Conservation (phyloP, 2,797 vertebrate species). For the Neostethus bicornis region DNA sequence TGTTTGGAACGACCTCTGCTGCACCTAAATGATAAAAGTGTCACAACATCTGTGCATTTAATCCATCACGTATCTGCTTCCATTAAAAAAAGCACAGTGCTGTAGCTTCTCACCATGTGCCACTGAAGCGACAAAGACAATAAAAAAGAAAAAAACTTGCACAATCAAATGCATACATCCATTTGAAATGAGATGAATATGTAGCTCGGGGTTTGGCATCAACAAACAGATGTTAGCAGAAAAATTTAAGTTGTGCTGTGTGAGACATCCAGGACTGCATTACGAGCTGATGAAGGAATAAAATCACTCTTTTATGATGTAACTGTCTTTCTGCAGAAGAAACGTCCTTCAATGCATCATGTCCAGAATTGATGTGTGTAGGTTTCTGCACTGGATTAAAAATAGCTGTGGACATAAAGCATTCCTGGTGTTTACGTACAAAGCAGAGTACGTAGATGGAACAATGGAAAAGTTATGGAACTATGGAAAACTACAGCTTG, state of each 20-base stretch:
- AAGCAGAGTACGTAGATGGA: too few relatives aligned
- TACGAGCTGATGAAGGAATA: constrained; percentile 50
- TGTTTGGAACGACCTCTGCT: constrained; percentile 51
- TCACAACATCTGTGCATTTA: constrained; percentile 64
- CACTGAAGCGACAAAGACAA: constrained; percentile 45
- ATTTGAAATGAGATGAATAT: constrained; percentile 39
- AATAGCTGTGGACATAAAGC: constrained; percentile 51
- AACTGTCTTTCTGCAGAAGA: constrained; percentile 52
- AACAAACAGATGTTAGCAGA: constrained; percentile 36
- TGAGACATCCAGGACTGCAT: constrained; percentile 52
- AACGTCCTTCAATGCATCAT: constrained; percentile 51
- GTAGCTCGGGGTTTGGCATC: constrained; percentile 25
- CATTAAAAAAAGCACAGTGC: constrained; percentile 6
- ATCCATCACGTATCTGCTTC: constrained; percentile 69
- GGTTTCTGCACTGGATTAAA: constrained; percentile 52
- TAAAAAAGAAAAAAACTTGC: constrained; percentile 26
- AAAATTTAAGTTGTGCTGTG: constrained; percentile 36
- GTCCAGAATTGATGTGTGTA: constrained; percentile 51
- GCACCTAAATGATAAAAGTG: constrained; percentile 61
- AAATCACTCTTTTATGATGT: constrained; percentile 49
- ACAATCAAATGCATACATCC: constrained; percentile 28
- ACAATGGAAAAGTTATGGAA: too few relatives aligned
- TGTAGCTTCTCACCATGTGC: constrained; percentile 40
- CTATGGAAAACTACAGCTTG: constrained; percentile 35
- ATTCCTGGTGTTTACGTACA: constrained; percentile 4